Conservation (phyloP, 1,140 invertebrate genomes). For the Tetraneura akinire region DNA sequence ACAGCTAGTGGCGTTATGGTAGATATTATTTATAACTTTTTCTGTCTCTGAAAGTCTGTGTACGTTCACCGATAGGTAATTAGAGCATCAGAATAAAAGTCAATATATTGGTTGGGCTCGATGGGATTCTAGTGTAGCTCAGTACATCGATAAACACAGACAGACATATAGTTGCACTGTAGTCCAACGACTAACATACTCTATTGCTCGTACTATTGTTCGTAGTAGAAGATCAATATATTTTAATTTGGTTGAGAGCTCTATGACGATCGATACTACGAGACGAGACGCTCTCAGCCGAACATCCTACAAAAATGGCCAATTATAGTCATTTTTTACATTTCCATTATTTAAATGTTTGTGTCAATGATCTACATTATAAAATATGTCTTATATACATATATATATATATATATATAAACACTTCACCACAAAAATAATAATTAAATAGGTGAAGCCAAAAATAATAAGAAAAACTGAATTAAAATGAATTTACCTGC, state of each 20-base stretch:
- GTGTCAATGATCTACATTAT: conserved; percentile 39
- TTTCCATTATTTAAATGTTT: conserved; percentile 39
- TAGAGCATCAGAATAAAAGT: conserved; percentile 49
- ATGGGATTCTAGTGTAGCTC: conserved; percentile 45
- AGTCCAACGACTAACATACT: conserved; percentile 41
- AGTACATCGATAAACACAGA: conserved; percentile 40
- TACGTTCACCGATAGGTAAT: conserved; percentile 49
- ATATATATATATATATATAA: conserved; percentile 18
- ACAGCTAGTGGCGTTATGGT: conserved; percentile 42
- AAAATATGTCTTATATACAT: not conserved
- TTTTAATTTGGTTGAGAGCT: conserved; percentile 53
- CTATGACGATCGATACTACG: conserved; percentile 58
- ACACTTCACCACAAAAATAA: conserved; percentile 52
- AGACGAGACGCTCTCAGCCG: conserved; percentile 58
- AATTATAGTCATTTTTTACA: conserved; percentile 60
- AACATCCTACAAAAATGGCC: conserved; percentile 64
- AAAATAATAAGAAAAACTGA: conserved; percentile 60
- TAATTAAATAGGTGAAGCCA: conserved; percentile 54
- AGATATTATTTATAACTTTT: conserved; percentile 45
- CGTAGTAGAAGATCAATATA: conserved; percentile 52
- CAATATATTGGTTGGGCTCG: conserved; percentile 38
- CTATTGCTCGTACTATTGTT: conserved; percentile 41
- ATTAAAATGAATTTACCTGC: conserved; percentile 54
- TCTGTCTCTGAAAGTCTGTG: conserved; percentile 34
- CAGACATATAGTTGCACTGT: conserved; percentile 28